Evolutionary conservation across 2,113 vertebrate genomes (phyloP).

Genomic region (Suricata suricatta): DNA sequence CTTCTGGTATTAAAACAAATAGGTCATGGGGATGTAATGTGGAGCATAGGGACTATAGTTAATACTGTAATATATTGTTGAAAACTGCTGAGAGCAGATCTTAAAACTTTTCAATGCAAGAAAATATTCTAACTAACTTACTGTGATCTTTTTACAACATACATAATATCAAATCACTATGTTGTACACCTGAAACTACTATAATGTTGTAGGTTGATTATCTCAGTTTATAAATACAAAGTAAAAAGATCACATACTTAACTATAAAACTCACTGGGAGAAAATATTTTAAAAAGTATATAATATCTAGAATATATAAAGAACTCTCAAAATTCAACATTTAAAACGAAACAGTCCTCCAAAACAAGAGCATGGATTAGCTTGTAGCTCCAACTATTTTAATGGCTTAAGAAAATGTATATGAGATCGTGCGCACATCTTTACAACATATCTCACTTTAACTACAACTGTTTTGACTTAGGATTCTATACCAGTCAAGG

Average conservation of each 20-base stretch:
- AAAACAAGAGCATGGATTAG: neutral
- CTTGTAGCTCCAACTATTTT: neutral
- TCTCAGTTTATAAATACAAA: neutral
- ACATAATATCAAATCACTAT: neutral
- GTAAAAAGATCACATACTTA: neutral
- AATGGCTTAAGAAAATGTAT: neutral
- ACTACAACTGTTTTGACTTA: conserved; percentile 3
- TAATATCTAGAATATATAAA: conserved; percentile 49
- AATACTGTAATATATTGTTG: neutral
- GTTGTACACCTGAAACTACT: neutral
- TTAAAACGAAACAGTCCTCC: neutral
- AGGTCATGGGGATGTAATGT: neutral
- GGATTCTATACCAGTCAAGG: neutral
- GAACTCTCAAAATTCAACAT: neutral
- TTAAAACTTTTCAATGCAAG: neutral
- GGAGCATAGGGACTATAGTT: neutral
- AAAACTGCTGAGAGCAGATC: neutral
- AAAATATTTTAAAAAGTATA: conserved; percentile 1
- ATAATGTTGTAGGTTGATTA: neutral
- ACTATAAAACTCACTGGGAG: neutral
- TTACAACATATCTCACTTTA: neutral
- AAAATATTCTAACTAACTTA: neutral
- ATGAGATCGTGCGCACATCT: neutral
- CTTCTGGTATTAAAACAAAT: neutral
- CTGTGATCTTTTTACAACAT: neutral